Percentiles rank a stretch among this genome's conserved stretches.
These are phyloP conservation scores for Cyprinodon diabolis DNA, from an alignment of 2,797 vertebrate genomes.

Conservation along the genomic window DNA sequence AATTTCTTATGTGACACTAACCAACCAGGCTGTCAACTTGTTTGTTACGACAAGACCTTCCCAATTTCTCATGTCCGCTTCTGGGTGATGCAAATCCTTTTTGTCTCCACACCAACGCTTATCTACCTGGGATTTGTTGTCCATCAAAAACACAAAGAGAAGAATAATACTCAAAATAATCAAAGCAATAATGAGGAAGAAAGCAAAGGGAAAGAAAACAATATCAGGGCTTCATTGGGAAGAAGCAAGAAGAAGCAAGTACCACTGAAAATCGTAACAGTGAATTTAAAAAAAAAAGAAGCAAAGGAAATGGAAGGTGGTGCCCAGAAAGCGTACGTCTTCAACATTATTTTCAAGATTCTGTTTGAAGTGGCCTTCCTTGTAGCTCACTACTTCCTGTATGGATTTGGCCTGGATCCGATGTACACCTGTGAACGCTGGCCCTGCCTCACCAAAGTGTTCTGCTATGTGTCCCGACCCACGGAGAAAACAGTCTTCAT, in stretches of 20 bases:
- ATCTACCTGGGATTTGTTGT: conserved; percentile 90
- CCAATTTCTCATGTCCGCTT: conserved; percentile 92
- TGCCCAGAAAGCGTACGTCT: conserved; percentile 84
- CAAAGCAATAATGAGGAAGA: too few relatives aligned
- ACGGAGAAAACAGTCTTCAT: conserved; percentile 92
- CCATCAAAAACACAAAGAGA: conserved; percentile 65
- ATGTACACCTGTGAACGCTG: conserved; percentile 88
- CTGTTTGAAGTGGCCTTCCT: conserved; percentile 89
- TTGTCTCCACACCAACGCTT: conserved; percentile 89
- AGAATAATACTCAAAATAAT: too few relatives aligned
- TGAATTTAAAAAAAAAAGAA: too few relatives aligned
- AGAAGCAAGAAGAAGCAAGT: too few relatives aligned
- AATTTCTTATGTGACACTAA: conserved; percentile 90
- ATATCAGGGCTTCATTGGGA: too few relatives aligned
- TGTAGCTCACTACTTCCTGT: conserved; percentile 86
- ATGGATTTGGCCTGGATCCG: conserved; percentile 86
- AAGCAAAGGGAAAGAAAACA: too few relatives aligned
- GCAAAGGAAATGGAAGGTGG: conserved; percentile 83
- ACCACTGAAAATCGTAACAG: too few relatives aligned
- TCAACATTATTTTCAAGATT: conserved; percentile 88
- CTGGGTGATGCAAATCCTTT: conserved; percentile 95
- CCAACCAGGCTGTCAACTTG: conserved; percentile 89
- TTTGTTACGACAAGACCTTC: conserved; percentile 90
- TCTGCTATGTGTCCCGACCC: conserved; percentile 90
- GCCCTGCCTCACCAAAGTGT: conserved; percentile 88